Evolutionary conservation across 2,888 invertebrate species (phyloP), one percentile per base, ranked within the genome.

Genomic region (Eurytoma adleriae): DNA sequence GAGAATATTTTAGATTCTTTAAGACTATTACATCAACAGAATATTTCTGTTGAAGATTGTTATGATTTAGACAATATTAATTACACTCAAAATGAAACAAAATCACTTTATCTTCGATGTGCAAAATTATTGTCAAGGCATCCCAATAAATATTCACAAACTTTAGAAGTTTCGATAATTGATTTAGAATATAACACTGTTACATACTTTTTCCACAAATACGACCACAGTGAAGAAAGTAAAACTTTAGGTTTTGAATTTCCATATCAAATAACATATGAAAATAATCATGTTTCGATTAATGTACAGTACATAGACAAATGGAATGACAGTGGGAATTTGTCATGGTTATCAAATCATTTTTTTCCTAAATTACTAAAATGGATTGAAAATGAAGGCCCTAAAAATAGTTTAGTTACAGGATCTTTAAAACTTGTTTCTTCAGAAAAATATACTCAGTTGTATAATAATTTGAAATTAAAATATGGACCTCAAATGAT

Each of bases 401-500:
- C 90, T 85, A 82, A 81, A 12, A 83, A 75, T 24, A 78, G 56
- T 27, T 77, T 86, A 40, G 73, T 86, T 7, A 79, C 83, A 50
- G 85, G 89, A 74, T 96, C 97, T 0, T 91, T 97, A 62, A 91
- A 92, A 78, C 91, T 96, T 57, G 91, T 98, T 3, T 91, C 93
- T 14, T 89, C 93, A 14, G 95, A 95, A 82, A 91, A 93, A 79
- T 98, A 98, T 89, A 94, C 94, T 86, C 87, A 90, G 40, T 92
- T 95, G 79, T 98, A 98, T 88, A 94, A 94, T 85, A 86, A 93
- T 30, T 91, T 98, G 12, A 98, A 98, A 89, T 87, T 91, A 1
- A 96, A 95, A 90, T 96, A 98, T 93, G 96, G 96, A 0, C 91
- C 92, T 79, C 91, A 94, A 81, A 93, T 97, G 88, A 93, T 96